Evolutionary conservation across 2,113 vertebrate species (phyloP).

Genomic region (Xiphophorus hellerii): DNA sequence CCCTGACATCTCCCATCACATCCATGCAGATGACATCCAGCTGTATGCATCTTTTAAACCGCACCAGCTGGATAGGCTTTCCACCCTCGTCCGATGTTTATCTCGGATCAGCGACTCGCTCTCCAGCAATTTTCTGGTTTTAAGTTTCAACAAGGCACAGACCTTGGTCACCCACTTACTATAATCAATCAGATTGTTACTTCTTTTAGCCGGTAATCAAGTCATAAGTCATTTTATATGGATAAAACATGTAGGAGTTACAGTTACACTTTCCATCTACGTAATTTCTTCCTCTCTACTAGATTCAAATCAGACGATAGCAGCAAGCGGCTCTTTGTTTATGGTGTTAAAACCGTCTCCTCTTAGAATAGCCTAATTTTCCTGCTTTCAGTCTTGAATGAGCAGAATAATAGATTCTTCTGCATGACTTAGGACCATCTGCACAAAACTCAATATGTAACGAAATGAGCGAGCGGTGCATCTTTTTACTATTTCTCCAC

Average conservation of each 20-base stretch:
- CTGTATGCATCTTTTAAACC: neutral
- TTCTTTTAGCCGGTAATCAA: too few relatives aligned
- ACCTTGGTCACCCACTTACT: too few relatives aligned
- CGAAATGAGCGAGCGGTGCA: conserved; percentile 19
- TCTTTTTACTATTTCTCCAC: neutral
- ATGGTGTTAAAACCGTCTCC: conserved; percentile 18
- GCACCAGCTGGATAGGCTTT: neutral
- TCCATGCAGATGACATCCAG: neutral
- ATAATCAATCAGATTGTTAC: too few relatives aligned
- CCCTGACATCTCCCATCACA: neutral
- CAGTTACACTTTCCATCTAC: too few relatives aligned
- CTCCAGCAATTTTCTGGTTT: neutral
- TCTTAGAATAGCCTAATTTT: conserved; percentile 44
- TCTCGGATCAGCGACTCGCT: neutral
- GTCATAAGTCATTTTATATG: too few relatives aligned
- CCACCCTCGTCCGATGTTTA: neutral
- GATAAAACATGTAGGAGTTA: too few relatives aligned
- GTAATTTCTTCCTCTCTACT: too few relatives aligned
- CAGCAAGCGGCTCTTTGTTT: neutral
- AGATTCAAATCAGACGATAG: too few relatives aligned
- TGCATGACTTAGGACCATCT: conserved; percentile 67
- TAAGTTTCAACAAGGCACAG: neutral
- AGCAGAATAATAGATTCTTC: conserved; percentile 55
- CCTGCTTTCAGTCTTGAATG: conserved; percentile 52
- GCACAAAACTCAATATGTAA: conserved; percentile 33